Percentiles rank a stretch among this genome's conserved stretches.
These are phyloP conservation scores for Sebastes paucispinis DNA, from an alignment of 2,797 vertebrate species.

Conservation along the genomic window DNA sequence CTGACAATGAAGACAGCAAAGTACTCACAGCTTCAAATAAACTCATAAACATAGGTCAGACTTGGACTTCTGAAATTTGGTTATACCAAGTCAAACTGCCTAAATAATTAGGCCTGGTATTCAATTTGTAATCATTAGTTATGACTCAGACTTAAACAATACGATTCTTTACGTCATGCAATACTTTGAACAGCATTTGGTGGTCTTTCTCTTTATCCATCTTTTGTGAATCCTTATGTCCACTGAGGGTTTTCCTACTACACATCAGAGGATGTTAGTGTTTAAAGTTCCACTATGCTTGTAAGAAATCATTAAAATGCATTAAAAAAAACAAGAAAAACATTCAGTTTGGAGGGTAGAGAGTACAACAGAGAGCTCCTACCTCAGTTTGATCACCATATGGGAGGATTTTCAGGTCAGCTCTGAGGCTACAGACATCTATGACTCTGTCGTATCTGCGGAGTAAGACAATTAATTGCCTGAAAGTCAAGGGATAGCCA, in stretches of 20 bases:
- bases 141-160: background rate
- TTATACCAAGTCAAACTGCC: background rate
- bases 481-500: background rate
- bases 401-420: constrained; percentile 81
- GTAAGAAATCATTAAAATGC: background rate
- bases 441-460: constrained; percentile 80
- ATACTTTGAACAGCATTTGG: background rate
- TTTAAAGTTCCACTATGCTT: background rate
- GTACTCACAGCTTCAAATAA: background rate
- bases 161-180: background rate
- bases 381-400: constrained; percentile 86
- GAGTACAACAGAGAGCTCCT: constrained; percentile 4
- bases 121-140: background rate
- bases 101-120: background rate
- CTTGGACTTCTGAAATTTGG: background rate
- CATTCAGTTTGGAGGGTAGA: background rate
- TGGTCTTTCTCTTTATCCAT: background rate
- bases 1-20: background rate
- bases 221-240: background rate
- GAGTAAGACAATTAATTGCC: background rate
- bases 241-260: background rate
- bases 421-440: constrained; percentile 74
- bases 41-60: background rate
- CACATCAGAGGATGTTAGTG: background rate
- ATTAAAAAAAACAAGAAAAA: background rate